These are phyloP conservation scores for Montipora capricornis DNA, from an alignment of 64 coral and sea anemone species.

Conservation along the genomic window DNA sequence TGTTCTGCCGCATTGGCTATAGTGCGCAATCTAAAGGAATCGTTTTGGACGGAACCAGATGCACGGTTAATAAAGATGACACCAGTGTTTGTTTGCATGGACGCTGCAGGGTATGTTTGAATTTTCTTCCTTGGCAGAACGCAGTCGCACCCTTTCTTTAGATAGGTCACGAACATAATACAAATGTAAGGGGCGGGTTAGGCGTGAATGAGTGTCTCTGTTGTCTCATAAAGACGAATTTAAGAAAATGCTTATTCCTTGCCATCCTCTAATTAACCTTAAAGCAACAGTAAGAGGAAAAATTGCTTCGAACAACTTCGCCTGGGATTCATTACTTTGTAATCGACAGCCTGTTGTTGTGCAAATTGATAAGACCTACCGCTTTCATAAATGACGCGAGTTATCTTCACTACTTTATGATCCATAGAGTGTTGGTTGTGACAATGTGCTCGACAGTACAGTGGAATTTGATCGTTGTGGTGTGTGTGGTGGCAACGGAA, in stretches of 20 bases:
- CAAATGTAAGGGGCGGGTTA: no score
- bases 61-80: background rate
- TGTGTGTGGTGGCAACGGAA: constrained; percentile 36
- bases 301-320: no score
- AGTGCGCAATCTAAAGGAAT: background rate
- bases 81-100: constrained; percentile 23
- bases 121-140: no score
- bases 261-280: no score
- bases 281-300: no score
- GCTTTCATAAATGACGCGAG: background rate
- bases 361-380: no score
- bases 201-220: no score
- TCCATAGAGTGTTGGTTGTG: constrained; percentile 56
- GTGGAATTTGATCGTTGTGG: constrained; percentile 36
- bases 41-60: constrained; percentile 50
- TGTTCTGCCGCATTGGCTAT: background rate
- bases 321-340: background rate
- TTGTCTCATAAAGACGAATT: no score
- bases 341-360: no score
- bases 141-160: no score
- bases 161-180: no score
- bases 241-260: no score
- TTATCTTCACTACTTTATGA: background rate
- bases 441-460: constrained; percentile 15
- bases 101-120: constrained; percentile 5